Percentiles rank a stretch among this genome's conserved stretches.
Conservation (phyloP, 2,113 vertebrate genomes). For the Salminus brasiliensis region DNA sequence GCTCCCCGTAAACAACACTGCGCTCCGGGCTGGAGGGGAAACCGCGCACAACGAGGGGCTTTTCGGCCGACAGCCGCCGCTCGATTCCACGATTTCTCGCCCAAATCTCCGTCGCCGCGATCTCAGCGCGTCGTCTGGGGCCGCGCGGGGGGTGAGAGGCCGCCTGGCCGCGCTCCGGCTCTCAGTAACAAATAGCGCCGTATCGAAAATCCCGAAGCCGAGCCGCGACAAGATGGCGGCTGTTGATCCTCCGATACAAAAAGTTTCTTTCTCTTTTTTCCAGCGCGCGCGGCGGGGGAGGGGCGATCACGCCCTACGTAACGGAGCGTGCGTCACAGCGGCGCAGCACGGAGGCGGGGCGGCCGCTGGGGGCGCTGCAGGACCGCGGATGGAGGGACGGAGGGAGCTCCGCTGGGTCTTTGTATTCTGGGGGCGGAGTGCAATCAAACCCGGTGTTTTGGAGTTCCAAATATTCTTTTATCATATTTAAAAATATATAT, state of each 20-base stretch:
- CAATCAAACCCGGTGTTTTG: no score
- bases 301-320: constrained; percentile 81
- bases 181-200: constrained; percentile 71
- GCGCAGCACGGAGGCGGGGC: constrained; percentile 5
- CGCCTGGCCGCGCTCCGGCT: constrained; percentile 69
- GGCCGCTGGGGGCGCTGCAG: constrained; percentile 62
- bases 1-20: constrained; percentile 70
- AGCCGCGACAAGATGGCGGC: constrained; percentile 97
- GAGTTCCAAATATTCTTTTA: no score
- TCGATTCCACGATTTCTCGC: constrained; percentile 68
- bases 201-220: constrained; percentile 86
- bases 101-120: constrained; percentile 67
- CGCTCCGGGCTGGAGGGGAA: constrained; percentile 79
- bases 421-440: no score
- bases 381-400: not conserved
- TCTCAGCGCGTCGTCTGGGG: constrained; percentile 60
- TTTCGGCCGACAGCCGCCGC: constrained; percentile 73
- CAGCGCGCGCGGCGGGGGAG: constrained; percentile 79
- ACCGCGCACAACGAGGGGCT: constrained; percentile 73
- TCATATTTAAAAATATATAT: no score
- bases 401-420: no score
- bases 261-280: constrained; percentile 91
- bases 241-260: constrained; percentile 94
- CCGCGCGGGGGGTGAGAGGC: constrained; percentile 70
- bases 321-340: constrained; percentile 53